Base-by-base conservation (phyloP, 2,888 invertebrate genomes). In the Eudemis profundana region DNA sequence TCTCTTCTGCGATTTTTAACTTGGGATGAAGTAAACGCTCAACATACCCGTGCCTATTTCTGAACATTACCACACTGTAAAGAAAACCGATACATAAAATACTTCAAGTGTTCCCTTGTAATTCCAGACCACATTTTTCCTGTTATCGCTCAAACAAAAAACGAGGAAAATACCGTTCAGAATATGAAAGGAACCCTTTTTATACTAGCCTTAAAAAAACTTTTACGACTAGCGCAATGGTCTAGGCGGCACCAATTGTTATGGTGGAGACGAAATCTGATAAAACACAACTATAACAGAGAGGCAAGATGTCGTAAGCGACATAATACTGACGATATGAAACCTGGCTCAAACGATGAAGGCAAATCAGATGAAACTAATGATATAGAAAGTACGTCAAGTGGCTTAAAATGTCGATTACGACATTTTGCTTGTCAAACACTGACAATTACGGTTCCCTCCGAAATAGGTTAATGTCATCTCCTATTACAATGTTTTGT, bases 401-500 rank as follows among this genome's bases (percentile, higher is more conserved):
- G 46, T 59, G 21, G 19, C 21, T 36, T 15, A 47, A 47, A 46
- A 47, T 44, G 44, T 59, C 47, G 21, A 47, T 59, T 59, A 19
- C 47, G 29, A 47, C 57, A 36, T 46, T 47, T 33, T 7, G 33
- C 46, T 10, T 47, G 15, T 36, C 19, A 15, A 46, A 10, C 29
- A 15, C 19, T 17, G 42, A 44, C 65, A 65, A 65, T 53, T 60
- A 60, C 53, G 29, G 17, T 38, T 65, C 72, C 67, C 74, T 78
- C 77, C 78, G 81, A 82, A 86, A 89, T 88, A 84, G 89, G 86
- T 83, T 90, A 89, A 89, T 87, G 87, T 84, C 82, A 80, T 81
- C 78, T 77, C 80, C 80, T 83, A 88, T 90, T 89, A 90, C 76
- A 75, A 76, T 83, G 84, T 78, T 83, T 82, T 86, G 88, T 89